Evolutionary conservation across 2,797 vertebrate species (phyloP), one percentile per base, ranked within the genome.

Genomic region (Gobionotothen gibberifrons): DNA sequence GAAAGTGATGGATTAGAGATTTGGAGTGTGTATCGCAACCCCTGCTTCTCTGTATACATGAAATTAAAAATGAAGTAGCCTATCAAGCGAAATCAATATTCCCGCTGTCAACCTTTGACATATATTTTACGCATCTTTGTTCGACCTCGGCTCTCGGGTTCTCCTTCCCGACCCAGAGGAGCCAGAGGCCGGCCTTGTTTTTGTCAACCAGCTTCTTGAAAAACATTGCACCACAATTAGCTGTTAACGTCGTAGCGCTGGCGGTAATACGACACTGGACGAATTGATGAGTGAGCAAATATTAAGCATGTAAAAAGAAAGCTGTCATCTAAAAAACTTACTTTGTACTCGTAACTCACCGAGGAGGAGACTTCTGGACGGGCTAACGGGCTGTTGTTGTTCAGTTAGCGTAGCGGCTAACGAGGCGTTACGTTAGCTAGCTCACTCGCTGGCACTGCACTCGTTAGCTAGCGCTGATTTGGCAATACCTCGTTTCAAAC

Each of bases 181-280:
- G 78, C 79, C 60, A 79, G 69, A 83, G 79, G 47, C 76, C 81
- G 86, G 84, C 84, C 90, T 88, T 87, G 91, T 85, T 90, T 78
- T 83, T 77, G 63, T 72, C 82, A 74, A 80, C 44, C 66, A 82
- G 78, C 66, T 75, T 65, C 68, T 75, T 64, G 46, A 75, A 81
- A 83, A 87, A 72, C 58, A 78, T 49, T 61, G 76, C 87, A 86
- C 67, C 84, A 81, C 68, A 61, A 63, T 79, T 74, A 62, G 43
- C 68, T 9, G 14, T 17, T 44, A 32, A 13, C 43, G 47, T 21
- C 29, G 8, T 10, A 64, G 43, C 63, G 32, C 63, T 51, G 8
- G 42, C 74, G 9, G 69, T 57, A 44, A 39, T 3, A 7, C 13
- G 53, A 60, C 62, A 61, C 44, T 4, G 36, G n/a, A 19, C 4